Percentiles rank a stretch among this genome's conserved stretches.
These are phyloP conservation scores for Amiota mariae DNA, from an alignment of 2,888 invertebrate species.

Conservation along the genomic window DNA sequence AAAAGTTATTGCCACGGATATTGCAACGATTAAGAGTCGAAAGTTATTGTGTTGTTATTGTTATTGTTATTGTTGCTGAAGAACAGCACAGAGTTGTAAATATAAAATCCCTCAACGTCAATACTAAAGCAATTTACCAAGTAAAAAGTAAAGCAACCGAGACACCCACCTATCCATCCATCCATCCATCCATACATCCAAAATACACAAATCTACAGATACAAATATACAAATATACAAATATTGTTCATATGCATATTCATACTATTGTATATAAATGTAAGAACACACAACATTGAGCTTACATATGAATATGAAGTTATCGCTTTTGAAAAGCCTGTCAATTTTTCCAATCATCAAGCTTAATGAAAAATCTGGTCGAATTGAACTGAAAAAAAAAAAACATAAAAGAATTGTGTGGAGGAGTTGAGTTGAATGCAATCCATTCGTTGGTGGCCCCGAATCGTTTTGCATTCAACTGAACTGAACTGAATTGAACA, in stretches of 20 bases:
- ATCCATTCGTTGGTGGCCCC: neutral
- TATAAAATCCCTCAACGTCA: neutral
- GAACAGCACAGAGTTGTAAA: neutral
- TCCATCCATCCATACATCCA: no score
- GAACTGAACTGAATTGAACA: neutral
- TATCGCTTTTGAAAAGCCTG: conserved; percentile 59
- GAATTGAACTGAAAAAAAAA: conserved; percentile 33
- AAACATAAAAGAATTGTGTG: no score
- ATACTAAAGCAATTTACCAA: neutral
- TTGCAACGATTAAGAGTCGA: conserved; percentile 27
- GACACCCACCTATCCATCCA: neutral
- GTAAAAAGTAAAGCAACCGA: neutral
- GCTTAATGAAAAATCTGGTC: conserved; percentile 60
- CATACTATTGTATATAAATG: neutral
- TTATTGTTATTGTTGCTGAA: conserved; percentile 14
- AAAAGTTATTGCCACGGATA: conserved; percentile 29
- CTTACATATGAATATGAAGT: conserved; percentile 43
- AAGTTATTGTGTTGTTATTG: conserved; percentile 20
- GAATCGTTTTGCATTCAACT: neutral
- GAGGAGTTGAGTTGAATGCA: no score
- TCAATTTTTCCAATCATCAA: conserved; percentile 64
- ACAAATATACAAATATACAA: neutral
- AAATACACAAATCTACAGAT: neutral
- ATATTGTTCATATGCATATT: neutral
- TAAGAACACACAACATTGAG: neutral